These are phyloP conservation scores for Erpobdella octoculata DNA, from an alignment of 2,888 invertebrate genomes.

Conservation along the genomic window DNA sequence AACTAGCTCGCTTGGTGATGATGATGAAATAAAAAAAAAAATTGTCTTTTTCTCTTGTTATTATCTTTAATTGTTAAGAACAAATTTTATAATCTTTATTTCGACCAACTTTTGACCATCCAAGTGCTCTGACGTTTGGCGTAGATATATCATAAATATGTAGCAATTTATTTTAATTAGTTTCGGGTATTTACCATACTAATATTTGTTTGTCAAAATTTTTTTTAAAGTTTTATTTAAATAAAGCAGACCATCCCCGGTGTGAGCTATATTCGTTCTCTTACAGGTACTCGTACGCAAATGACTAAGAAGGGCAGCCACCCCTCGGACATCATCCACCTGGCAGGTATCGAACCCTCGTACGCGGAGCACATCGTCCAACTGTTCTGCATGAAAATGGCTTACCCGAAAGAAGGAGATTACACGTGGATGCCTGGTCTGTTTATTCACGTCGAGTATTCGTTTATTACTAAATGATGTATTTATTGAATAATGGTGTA, in stretches of 20 bases:
- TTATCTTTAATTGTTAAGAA: too few relatives aligned
- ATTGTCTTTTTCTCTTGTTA: too few relatives aligned
- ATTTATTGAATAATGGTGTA: too few relatives aligned
- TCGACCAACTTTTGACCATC: too few relatives aligned
- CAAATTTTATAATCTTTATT: too few relatives aligned
- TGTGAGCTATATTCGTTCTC: not conserved
- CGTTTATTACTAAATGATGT: too few relatives aligned
- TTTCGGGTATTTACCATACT: not conserved
- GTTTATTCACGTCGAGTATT: not conserved
- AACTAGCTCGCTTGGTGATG: too few relatives aligned
- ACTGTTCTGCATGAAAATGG: constrained; percentile 33
- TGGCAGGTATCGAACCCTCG: constrained; percentile 31
- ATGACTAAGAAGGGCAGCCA: constrained; percentile 35
- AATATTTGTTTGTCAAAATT: not conserved
- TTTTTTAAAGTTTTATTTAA: too few relatives aligned
- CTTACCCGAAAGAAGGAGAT: constrained; percentile 25
- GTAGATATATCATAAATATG: too few relatives aligned
- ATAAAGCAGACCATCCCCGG: too few relatives aligned
- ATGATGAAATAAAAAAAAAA: too few relatives aligned
- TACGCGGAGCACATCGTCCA: constrained; percentile 23
- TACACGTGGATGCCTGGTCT: constrained; percentile 25
- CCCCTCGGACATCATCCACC: constrained; percentile 31
- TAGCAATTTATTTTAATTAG: not conserved
- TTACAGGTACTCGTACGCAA: constrained; percentile 32
- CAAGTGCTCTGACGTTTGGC: too few relatives aligned